Evolutionary conservation across 2,888 invertebrate genomes (phyloP), one percentile per base, ranked within the genome.

Genomic region (Himalopsyche kuldschensis): DNA sequence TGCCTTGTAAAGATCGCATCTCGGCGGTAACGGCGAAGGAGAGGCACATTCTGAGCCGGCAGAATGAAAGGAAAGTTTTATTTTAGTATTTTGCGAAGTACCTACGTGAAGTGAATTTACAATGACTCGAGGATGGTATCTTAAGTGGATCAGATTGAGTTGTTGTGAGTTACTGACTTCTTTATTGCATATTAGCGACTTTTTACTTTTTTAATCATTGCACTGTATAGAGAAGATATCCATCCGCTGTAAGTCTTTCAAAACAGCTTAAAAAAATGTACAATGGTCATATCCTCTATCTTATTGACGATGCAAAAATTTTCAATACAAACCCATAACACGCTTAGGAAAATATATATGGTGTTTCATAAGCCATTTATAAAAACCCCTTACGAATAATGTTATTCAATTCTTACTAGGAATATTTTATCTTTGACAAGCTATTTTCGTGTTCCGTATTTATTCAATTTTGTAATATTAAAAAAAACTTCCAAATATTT

Each of bases 131-230:
- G 69, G 82, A 82, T 82, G 78, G 55, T 82, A 84, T 84, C 84
- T 80, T 17, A 77, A 82, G 78, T 81, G 82, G 82, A 84, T 84
- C 84, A 31, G 75, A 31, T 84, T 81, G 85, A 85, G 83, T 85
- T 85, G 85, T 83, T 81, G 75, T 3, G 76, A 81, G 35, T 75
- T 41, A 81, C 35, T 30, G 80, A 80, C 27, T 24, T 47, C 31
- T 47, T 48, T 46, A 78, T 78, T 24, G 47, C 20, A 31, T 27
- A 35, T 27, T 47, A 46, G 41, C 46, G 48, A 78, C 48, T 47
- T 78, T 17, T 78, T 20, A 20, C 69, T 30, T 0, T 30, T 30
- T 69, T 69, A 69, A 69, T 69, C 24, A 27, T 30, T 69, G 69
- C 3, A 69, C 20, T 69, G 24, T 69, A 69, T 15, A 1, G 69